phyloP scores from a whole-genome alignment of 2,888 invertebrate genomes.

The Andrena hattorfiana region DNA sequence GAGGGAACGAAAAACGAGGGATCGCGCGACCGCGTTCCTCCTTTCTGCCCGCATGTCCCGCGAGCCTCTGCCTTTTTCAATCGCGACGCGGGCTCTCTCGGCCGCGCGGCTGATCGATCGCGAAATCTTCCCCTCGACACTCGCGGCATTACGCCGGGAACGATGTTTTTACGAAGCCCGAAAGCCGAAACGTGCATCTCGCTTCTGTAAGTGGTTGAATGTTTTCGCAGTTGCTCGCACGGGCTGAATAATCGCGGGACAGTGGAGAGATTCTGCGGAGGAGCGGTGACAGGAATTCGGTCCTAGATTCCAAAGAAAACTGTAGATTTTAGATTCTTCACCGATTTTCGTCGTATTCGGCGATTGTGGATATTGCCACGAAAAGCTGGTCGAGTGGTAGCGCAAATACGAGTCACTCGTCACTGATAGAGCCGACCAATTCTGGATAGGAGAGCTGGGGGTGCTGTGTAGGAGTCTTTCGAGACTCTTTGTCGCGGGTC shows the following conservation, averaged over 20 bases:
- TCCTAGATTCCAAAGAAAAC: neutral
- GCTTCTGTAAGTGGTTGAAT: constrained; percentile 16
- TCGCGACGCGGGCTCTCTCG: neutral
- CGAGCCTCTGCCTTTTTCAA: constrained; percentile 12
- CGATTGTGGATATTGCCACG: neutral
- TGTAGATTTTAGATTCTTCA: neutral
- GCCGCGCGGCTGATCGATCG: constrained; percentile 14
- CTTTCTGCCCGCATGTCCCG: constrained; percentile 4
- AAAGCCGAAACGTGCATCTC: constrained; percentile 16
- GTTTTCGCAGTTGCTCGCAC: constrained; percentile 4
- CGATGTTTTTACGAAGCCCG: constrained; percentile 37
- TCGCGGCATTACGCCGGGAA: neutral
- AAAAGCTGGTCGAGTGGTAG: neutral
- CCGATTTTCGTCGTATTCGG: neutral
- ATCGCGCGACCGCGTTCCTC: neutral
- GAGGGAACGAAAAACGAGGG: neutral
- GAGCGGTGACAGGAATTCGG: neutral
- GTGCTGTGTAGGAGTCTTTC: too few relatives aligned
- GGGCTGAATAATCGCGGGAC: constrained; percentile 11
- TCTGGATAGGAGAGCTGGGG: constrained; percentile 9
- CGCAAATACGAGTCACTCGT: neutral
- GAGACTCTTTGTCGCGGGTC: neutral
- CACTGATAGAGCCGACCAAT: neutral
- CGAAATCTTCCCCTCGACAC: neutral
- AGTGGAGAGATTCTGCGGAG: neutral